phyloP scores from a whole-genome alignment of 2,113 vertebrate species.

The Mus spicilegus region DNA sequence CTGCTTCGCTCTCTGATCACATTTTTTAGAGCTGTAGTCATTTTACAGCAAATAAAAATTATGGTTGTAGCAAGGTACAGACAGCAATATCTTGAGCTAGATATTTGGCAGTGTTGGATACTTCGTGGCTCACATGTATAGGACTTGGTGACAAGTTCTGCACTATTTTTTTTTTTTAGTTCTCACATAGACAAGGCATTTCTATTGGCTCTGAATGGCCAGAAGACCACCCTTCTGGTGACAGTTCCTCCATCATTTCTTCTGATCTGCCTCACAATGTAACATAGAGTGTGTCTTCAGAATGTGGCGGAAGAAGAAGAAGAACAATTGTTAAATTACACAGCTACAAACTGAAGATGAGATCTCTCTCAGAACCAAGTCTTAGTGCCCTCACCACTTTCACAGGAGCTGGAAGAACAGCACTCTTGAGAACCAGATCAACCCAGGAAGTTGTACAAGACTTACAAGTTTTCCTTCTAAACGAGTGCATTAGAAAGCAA shows the following conservation, averaged over 20 bases:
- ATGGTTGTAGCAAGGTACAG: not conserved
- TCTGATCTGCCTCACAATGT: slow-evolving; percentile 33
- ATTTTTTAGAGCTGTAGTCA: slow-evolving; percentile 54
- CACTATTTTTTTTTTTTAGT: slow-evolving; percentile 42
- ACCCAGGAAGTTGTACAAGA: not conserved
- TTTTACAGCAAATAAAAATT: slow-evolving; percentile 62
- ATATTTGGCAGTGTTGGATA: not conserved
- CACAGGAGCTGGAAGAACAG: slow-evolving; percentile 24
- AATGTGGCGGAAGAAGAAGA: slow-evolving; percentile 63
- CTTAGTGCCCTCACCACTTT: not conserved
- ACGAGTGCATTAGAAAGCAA: slow-evolving; percentile 42
- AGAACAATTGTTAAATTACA: slow-evolving; percentile 54
- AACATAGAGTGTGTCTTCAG: slow-evolving; percentile 5
- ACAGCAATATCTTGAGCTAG: slow-evolving; percentile 18
- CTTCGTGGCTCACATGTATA: slow-evolving; percentile 27
- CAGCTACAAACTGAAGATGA: slow-evolving; percentile 69
- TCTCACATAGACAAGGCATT: slow-evolving; percentile 8
- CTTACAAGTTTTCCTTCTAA: not conserved
- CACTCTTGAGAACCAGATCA: slow-evolving; percentile 51
- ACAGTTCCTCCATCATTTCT: slow-evolving; percentile 24
- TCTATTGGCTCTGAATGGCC: not conserved
- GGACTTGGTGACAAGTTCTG: slow-evolving; percentile 37
- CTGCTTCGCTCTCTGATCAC: slow-evolving; percentile 39
- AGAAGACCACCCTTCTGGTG: not conserved
- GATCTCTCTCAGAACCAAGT: slow-evolving; percentile 37